Percentiles rank a stretch among this genome's conserved stretches.
Evolutionary conservation across 2,113 vertebrate species (phyloP).

Genomic region (Chitala chitala): DNA sequence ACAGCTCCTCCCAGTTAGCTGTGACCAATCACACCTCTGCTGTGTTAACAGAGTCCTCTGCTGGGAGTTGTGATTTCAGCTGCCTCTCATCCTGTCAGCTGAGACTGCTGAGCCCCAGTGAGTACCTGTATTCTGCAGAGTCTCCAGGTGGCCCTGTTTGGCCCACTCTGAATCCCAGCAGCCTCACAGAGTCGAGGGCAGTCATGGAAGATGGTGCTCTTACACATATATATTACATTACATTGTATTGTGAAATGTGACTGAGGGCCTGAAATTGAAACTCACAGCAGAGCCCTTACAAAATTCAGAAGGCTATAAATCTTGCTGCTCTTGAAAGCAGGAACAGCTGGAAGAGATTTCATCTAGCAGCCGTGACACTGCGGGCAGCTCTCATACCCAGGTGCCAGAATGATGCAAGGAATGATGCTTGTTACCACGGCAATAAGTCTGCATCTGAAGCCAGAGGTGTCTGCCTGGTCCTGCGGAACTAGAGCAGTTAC

Average conservation of each 20-base stretch:
- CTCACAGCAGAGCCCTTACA: slow-evolving; percentile 39
- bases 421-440: neutral
- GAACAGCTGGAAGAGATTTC: slow-evolving; percentile 23
- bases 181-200: neutral
- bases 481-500: neutral
- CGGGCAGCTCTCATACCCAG: neutral
- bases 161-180: too few relatives aligned
- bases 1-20: neutral
- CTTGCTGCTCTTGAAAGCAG: slow-evolving; percentile 24
- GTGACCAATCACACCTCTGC: slow-evolving; percentile 5
- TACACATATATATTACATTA: slow-evolving; percentile 23
- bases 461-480: neutral
- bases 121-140: too few relatives aligned
- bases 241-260: slow-evolving; percentile 38
- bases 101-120: too few relatives aligned
- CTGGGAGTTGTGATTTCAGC: neutral
- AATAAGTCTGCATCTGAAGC: neutral
- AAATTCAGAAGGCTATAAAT: slow-evolving; percentile 48
- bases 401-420: neutral
- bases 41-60: neutral
- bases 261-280: slow-evolving; percentile 39
- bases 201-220: neutral
- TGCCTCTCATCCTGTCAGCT: neutral
- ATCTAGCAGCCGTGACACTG: slow-evolving; percentile 13
- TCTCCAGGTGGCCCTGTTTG: too few relatives aligned